phyloP scores from a whole-genome alignment of 35 echinoderm and acorn worm species.

The Apostichopus japonicus region DNA sequence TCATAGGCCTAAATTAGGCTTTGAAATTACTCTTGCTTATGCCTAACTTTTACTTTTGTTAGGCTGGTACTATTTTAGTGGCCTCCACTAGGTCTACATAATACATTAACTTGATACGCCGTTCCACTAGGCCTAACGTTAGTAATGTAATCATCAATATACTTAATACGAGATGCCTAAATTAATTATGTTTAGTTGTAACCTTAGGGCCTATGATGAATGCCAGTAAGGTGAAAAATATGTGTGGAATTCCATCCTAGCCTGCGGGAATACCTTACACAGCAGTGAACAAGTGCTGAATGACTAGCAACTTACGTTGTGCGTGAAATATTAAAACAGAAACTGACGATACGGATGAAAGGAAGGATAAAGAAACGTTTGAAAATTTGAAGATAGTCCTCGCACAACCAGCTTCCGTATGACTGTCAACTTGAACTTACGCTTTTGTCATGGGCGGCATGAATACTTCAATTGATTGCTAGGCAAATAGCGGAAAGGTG shows the following conservation, averaged over 20 bases:
- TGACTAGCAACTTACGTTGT: neutral
- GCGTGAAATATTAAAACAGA: neutral
- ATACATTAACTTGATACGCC: no score
- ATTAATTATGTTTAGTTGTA: neutral
- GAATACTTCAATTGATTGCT: slow-evolving; percentile 52
- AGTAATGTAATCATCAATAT: no score
- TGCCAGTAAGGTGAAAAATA: slow-evolving; percentile 27
- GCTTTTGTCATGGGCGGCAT: slow-evolving; percentile 47
- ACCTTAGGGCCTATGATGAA: neutral
- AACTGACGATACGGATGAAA: neutral
- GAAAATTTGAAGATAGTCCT: neutral
- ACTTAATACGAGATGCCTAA: no score
- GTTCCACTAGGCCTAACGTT: no score
- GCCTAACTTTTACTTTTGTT: no score
- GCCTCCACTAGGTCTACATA: no score
- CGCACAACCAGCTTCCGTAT: neutral
- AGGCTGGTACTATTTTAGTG: no score
- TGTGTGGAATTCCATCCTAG: slow-evolving; percentile 44
- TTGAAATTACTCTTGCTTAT: no score
- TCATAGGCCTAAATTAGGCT: no score
- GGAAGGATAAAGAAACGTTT: neutral
- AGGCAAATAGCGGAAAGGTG: slow-evolving; percentile 50
- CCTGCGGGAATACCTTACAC: slow-evolving; percentile 53
- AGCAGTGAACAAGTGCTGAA: slow-evolving; percentile 12
- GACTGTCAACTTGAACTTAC: slow-evolving; percentile 49